These are phyloP conservation scores for Discoglossus pictus DNA, from an alignment of 2,797 vertebrate genomes.

Conservation along the genomic window DNA sequence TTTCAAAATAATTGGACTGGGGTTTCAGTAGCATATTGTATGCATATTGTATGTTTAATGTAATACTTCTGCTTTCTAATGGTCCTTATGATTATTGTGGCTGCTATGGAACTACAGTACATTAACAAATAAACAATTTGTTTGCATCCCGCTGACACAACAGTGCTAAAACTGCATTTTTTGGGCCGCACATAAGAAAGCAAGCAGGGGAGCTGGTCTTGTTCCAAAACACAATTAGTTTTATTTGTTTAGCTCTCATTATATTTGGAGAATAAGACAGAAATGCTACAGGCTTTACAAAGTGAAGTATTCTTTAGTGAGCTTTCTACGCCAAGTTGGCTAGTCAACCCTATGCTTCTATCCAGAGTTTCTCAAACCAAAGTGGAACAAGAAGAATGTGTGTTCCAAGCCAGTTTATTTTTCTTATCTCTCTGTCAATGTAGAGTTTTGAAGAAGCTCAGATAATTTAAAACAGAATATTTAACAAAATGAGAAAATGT, in stretches of 20 bases:
- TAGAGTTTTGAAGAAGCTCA: conserved; percentile 54
- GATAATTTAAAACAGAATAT: conserved; percentile 56
- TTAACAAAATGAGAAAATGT: conserved; percentile 51
- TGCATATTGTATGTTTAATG: too few relatives aligned
- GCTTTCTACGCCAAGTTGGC: conserved; percentile 68
- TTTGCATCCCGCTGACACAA: too few relatives aligned
- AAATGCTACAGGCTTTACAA: conserved; percentile 71
- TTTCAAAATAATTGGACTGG: too few relatives aligned
- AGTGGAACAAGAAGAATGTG: conserved; percentile 70
- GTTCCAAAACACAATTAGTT: conserved; percentile 69
- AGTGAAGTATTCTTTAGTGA: conserved; percentile 67
- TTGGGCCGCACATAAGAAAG: conserved; percentile 69
- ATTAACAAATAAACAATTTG: too few relatives aligned
- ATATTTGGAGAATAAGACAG: conserved; percentile 78
- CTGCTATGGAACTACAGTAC: too few relatives aligned
- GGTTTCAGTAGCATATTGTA: too few relatives aligned
- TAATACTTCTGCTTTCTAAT: too few relatives aligned
- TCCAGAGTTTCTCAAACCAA: conserved; percentile 68
- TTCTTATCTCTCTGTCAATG: conserved; percentile 54
- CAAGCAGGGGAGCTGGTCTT: conserved; percentile 68
- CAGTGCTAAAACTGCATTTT: conserved; percentile 58
- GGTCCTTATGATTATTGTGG: too few relatives aligned
- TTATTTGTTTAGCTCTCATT: conserved; percentile 77
- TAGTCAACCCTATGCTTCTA: conserved; percentile 68
- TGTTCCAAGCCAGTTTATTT: conserved; percentile 59